Evolutionary conservation across 2,888 invertebrate species (phyloP), one percentile per base, ranked within the genome.

Genomic region (Ormyrus rosae): DNA sequence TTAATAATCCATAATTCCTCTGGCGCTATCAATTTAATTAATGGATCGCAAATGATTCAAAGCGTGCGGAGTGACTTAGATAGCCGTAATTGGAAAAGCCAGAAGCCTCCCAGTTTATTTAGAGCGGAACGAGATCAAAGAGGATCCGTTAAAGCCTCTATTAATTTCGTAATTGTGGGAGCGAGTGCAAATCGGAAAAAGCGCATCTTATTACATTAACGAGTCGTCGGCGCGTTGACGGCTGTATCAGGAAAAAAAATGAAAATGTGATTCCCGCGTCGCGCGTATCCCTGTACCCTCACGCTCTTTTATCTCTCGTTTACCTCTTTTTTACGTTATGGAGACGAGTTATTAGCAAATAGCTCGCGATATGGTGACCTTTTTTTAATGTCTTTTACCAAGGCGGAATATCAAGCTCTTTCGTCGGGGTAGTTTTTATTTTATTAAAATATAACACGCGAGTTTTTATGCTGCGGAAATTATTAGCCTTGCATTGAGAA

Each of bases 151-250:
- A 55, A 55, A 61, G 56, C 48, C 34, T 50, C 56, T 63, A 74
- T 53, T 64, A 64, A 74, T 79, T 74, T 70, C 63, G 69, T 74
- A 60, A 80, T 80, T 80, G 64, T 70, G 7, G 11, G 45, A 19
- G 55, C 5, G 19, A 34, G 34, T 34, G 4, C 34, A 34, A 34
- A 34, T 34, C 34, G 34, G 34, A 34, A 34, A 34, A 34, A 34
- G 7, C 48, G 48, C 11, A 10, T 10, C 2, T 9, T 5, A 34
- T 8, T 50, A 67, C 45, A 68, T 51, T n/a, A 56, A 48, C 61
- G 61, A 10, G 9, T 45, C 55, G 53, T 55, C 55, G 63, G 13
- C 63, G 53, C 69, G 69, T 76, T 69, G 55, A 60, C 51, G n/a
- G 34, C 8, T 13, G 10, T n/a, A 51, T 61, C 11, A 48, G 9